Evolutionary conservation across 2,113 vertebrate genomes (phyloP).

Genomic region (Grantiella picta): DNA sequence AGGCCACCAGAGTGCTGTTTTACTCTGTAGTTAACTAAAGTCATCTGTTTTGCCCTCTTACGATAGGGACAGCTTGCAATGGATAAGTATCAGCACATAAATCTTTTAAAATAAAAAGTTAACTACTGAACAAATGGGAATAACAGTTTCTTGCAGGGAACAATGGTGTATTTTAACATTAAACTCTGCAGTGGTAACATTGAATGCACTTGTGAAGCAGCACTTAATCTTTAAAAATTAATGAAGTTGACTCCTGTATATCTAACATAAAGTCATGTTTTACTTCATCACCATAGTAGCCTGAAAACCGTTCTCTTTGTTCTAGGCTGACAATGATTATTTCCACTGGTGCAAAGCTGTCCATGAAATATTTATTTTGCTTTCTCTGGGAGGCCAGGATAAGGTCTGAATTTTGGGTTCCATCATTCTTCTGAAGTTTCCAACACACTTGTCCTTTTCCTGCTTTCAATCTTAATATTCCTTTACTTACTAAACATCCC

Average conservation of each 20-base stretch:
- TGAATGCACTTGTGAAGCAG: neutral
- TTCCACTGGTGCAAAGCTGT: neutral
- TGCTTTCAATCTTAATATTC: neutral
- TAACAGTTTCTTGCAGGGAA: neutral
- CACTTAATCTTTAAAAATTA: neutral
- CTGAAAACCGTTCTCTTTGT: neutral
- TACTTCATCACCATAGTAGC: neutral
- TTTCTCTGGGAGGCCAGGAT: neutral
- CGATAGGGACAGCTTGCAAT: neutral
- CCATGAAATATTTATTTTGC: neutral
- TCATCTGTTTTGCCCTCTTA: neutral
- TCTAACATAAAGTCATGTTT: neutral
- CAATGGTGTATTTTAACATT: neutral
- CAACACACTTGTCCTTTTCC: neutral
- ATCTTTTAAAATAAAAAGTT: neutral
- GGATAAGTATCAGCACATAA: neutral
- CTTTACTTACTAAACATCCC: neutral
- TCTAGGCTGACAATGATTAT: neutral
- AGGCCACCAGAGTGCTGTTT: neutral
- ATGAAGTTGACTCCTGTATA: neutral
- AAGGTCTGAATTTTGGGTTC: neutral
- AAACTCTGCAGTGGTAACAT: neutral
- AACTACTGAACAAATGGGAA: neutral
- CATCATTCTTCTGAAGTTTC: neutral
- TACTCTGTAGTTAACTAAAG: neutral